These are phyloP conservation scores for Platycheirus albimanus DNA, from an alignment of 2,888 invertebrate species.

Conservation along the genomic window DNA sequence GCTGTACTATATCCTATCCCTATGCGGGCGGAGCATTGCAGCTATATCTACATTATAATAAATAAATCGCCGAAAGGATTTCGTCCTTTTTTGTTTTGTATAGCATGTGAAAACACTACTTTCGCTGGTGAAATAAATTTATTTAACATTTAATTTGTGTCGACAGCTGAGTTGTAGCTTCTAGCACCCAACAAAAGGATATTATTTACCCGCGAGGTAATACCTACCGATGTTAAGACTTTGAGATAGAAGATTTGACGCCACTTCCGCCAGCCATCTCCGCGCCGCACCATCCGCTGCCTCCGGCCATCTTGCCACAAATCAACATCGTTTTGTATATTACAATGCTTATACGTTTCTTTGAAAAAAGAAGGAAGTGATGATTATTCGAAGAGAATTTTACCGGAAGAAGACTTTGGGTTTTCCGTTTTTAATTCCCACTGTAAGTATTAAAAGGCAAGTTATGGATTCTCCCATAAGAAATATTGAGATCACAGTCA, in stretches of 20 bases:
- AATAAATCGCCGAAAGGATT: slow-evolving; percentile 46
- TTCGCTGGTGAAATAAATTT: slow-evolving; percentile 41
- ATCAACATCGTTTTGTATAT: too few relatives aligned
- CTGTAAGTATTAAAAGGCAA: too few relatives aligned
- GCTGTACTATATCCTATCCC: slow-evolving; percentile 35
- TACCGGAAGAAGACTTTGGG: too few relatives aligned
- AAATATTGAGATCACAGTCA: too few relatives aligned
- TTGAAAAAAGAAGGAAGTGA: too few relatives aligned
- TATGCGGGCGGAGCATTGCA: slow-evolving; percentile 30
- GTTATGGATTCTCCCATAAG: too few relatives aligned
- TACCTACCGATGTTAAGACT: not conserved
- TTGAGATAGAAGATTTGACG: not conserved
- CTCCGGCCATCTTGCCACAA: not conserved
- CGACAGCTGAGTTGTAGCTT: slow-evolving; percentile 51
- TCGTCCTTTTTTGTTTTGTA: slow-evolving; percentile 17
- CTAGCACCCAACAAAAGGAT: slow-evolving; percentile 6
- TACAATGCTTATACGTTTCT: too few relatives aligned
- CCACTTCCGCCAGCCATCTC: not conserved
- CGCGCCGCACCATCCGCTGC: too few relatives aligned
- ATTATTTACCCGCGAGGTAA: not conserved
- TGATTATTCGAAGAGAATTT: too few relatives aligned
- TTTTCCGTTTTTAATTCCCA: too few relatives aligned
- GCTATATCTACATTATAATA: slow-evolving; percentile 16
- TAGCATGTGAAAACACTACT: slow-evolving; percentile 25
- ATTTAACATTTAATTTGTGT: slow-evolving; percentile 59